Conservation (phyloP, 2,888 invertebrate genomes). For the Pterostichus madidus region DNA sequence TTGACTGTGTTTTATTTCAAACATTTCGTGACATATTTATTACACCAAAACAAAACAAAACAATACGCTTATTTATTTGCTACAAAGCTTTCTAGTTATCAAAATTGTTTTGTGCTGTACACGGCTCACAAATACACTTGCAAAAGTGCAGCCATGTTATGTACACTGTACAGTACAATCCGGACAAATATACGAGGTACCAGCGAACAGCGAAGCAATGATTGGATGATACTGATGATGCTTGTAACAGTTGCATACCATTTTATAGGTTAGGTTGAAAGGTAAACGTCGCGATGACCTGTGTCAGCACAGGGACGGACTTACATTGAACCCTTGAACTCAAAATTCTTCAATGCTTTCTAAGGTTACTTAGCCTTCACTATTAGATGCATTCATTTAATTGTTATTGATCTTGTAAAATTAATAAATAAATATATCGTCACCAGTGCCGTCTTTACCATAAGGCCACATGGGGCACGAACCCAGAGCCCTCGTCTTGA, state of each 20-base stretch:
- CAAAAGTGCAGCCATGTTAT: conserved; percentile 24
- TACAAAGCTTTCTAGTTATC: conserved; percentile 11
- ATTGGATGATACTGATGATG: conserved; percentile 58
- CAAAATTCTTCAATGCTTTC: neutral
- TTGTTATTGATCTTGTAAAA: too few species aligned
- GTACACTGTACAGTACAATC: neutral
- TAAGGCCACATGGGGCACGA: too few species aligned
- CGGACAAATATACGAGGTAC: conserved; percentile 25
- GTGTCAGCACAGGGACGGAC: conserved; percentile 52
- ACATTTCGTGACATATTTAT: neutral
- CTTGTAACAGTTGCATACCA: conserved; percentile 56
- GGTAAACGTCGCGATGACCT: conserved; percentile 58
- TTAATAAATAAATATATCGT: too few species aligned
- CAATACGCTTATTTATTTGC: neutral
- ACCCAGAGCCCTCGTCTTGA: too few species aligned
- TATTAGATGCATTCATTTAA: too few species aligned
- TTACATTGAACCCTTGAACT: conserved; percentile 16
- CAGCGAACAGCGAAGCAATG: conserved; percentile 43
- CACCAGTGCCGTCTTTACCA: too few species aligned
- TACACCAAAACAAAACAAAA: neutral
- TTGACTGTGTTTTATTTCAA: neutral
- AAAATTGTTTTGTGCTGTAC: conserved; percentile 6
- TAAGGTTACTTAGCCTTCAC: neutral
- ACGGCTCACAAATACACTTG: neutral
- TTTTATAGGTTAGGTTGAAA: conserved; percentile 60